Base-by-base conservation (phyloP, 2,888 invertebrate genomes). In the Malachius bipustulatus region DNA sequence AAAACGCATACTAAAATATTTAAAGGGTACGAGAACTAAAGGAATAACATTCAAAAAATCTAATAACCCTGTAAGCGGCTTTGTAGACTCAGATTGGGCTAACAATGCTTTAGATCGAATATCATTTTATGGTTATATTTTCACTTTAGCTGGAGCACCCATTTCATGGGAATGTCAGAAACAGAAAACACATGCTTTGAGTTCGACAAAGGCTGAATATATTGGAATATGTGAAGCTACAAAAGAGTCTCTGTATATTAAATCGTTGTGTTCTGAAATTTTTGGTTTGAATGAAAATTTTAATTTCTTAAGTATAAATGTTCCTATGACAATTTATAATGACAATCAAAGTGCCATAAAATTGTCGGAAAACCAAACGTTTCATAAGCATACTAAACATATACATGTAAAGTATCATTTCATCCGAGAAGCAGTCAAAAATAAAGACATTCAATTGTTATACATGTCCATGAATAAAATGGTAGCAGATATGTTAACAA, bases 101-200 rank as follows among this genome's bases (percentile, higher is more conserved):
- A 30, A 29, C 14, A 30, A 42, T 35, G 16, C 27, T 10, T 9
- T 24, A 4, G 40, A 46, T 34, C 56, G 62, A 54, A 62, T 57
- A 52, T 65, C 62, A 13, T 55, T 47, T 39, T 52, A 50, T 10
- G 54, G 50, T 2, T 51, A 38, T 37, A 42, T 35, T 41, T 53
- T 51, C 40, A 37, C 16, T 11, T 30, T 49, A 9, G 43, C 45
- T n/a, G 41, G 38, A n/a, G 11, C 16, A 15, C 36, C 38, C 3
- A 35, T 55, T n/a, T 50, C 49, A 2, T 53, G 47, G 46, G 46
- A 49, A 37, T 45, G 43, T 34, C 45, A 12, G 19, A 56, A 52
- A 39, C 52, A 52, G 32, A 44, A 35, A 33, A 48, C 47, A 6
- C 44, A 51, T 10, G 51, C 53, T 8, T 29, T 54, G 3, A 46